A percentile compares a stretch with the other conserved stretches of the same genome.
Evolutionary conservation across 2,113 vertebrate genomes (phyloP).

Genomic region (Rhinopomastus cyanomelas): DNA sequence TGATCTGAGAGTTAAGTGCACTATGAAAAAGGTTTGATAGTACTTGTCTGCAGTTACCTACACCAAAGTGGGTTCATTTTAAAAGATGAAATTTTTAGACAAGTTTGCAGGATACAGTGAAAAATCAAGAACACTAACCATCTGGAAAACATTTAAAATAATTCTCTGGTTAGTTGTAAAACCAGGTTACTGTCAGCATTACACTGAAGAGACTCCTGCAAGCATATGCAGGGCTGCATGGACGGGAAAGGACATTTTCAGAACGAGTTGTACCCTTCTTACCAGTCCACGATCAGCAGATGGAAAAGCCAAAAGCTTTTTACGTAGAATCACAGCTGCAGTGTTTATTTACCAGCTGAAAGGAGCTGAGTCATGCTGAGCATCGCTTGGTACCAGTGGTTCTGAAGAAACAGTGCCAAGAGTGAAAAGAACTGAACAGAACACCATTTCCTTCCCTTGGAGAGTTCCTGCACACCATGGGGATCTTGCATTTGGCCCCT

Average conservation of each 20-base stretch:
- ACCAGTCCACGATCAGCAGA: neutral
- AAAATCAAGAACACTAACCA: neutral
- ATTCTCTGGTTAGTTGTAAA: neutral
- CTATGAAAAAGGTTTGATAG: neutral
- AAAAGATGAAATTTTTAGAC: neutral
- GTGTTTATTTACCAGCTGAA: neutral
- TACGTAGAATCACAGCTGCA: neutral
- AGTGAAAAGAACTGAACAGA: neutral
- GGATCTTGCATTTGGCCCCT: neutral
- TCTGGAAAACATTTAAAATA: neutral
- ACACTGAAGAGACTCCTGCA: neutral
- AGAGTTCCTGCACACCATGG: neutral
- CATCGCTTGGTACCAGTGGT: neutral
- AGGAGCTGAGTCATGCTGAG: neutral
- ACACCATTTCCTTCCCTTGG: neutral
- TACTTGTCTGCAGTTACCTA: neutral
- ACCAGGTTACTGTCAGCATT: neutral
- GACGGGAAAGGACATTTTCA: neutral
- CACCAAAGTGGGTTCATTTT: neutral
- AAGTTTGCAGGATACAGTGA: neutral
- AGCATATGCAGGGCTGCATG: neutral
- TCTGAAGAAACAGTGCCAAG: neutral
- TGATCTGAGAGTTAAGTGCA: neutral
- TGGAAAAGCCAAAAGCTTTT: neutral
- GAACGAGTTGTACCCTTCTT: neutral